Evolutionary conservation across 2,888 invertebrate genomes (phyloP), one percentile per base, ranked within the genome.

Genomic region (Cerceris ruficornis): DNA sequence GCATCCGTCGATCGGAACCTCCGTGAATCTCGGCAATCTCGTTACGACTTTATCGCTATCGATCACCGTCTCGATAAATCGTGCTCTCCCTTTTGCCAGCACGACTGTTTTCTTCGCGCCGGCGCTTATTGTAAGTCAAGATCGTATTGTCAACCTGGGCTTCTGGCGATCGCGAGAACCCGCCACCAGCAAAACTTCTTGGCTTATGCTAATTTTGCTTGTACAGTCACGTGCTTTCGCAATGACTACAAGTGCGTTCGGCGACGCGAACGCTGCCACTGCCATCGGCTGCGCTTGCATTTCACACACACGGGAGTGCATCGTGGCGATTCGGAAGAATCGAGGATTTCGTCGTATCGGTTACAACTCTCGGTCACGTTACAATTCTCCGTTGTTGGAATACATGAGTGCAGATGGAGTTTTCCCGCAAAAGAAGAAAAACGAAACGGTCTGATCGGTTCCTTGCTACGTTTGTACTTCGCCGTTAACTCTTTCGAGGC

Each of bases 201-300:
- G 70, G 71, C 81, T 85, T 81, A 84, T 87, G 85, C 83, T 88
- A 88, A 88, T 85, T 87, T 86, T 86, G 85, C 80, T 75, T 64
- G 76, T 80, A 66, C 62, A 74, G 78, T 83, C 81, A 83, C 73
- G 76, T 86, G 77, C 73, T 75, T 78, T 80, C 74, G 75, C 77
- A 80, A 80, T 64, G 74, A 62, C 59, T 65, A 75, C 69, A 49
- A 58, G 80, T 68, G 68, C 71, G 61, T 49, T 49, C 41, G 66
- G 59, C 76, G 77, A 75, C 80, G 42, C 41, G 11, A 49, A 8
- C 6, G 39, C 11, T 54, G 50, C 55, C 9, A 54, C 54, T 13
- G 42, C 39, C 6, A 13, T 9, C 11, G 7, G 14, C 8, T 54
- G 17, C 9, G 11, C 54, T 9, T 42, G 8, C 39, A 41, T 41